phyloP scores from a whole-genome alignment of 1,140 invertebrate genomes.

The Aphelenchoides besseyi region DNA sequence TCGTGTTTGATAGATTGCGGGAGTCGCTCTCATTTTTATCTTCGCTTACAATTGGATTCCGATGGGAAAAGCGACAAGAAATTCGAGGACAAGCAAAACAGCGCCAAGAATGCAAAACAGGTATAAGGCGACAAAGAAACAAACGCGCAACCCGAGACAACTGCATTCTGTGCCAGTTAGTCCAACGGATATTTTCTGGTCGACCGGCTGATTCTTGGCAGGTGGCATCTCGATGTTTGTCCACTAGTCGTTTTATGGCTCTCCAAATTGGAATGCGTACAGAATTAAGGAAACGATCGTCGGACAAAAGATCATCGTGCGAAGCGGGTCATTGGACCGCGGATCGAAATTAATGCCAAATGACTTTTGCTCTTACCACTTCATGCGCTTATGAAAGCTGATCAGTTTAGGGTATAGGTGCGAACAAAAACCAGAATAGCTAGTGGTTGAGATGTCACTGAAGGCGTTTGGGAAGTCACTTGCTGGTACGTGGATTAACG shows the following conservation, averaged over 20 bases:
- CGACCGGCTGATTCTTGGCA: background rate
- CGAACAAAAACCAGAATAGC: background rate
- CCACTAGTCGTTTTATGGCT: background rate
- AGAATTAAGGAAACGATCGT: background rate
- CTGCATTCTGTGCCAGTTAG: background rate
- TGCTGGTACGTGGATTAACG: background rate
- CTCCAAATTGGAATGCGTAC: background rate
- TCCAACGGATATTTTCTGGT: background rate
- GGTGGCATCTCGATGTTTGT: background rate
- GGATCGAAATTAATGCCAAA: background rate
- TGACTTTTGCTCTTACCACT: background rate
- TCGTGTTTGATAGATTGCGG: background rate
- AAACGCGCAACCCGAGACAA: background rate
- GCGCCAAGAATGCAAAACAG: background rate
- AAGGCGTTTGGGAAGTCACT: background rate
- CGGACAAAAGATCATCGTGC: conserved; percentile 5
- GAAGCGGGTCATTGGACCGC: background rate
- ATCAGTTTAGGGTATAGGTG: background rate
- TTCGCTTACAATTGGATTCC: background rate
- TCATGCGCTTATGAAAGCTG: background rate
- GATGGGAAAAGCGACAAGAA: background rate
- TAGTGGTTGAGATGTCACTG: background rate
- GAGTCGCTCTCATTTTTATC: background rate
- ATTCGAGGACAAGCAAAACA: background rate
- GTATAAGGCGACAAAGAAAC: background rate